phyloP scores from a whole-genome alignment of 2,888 invertebrate genomes.

The Sinotaia quadrata region DNA sequence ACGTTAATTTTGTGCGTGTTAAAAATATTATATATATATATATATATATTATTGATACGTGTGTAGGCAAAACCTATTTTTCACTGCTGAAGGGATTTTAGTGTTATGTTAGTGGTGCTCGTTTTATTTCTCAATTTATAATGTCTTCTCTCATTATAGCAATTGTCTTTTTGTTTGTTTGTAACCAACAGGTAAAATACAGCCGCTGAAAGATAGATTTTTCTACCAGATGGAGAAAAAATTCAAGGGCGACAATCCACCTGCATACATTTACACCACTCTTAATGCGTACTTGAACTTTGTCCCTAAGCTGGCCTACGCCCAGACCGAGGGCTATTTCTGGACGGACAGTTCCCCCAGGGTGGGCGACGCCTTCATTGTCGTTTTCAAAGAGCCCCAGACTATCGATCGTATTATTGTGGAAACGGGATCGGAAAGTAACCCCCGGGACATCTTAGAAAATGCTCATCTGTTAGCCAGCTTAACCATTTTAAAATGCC shows the following conservation, averaged over 20 bases:
- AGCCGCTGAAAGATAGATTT: conserved; percentile 51
- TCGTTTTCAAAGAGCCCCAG: conserved; percentile 64
- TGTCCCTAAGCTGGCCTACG: conserved; percentile 67
- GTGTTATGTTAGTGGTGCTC: too few relatives aligned
- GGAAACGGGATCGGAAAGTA: conserved; percentile 59
- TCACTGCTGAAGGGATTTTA: too few relatives aligned
- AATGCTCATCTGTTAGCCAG: conserved; percentile 59
- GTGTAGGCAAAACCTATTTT: too few relatives aligned
- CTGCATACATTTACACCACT: conserved; percentile 68
- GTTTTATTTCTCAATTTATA: too few relatives aligned
- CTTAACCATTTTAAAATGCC: conserved; percentile 40
- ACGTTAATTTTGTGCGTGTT: too few relatives aligned
- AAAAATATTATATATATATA: too few relatives aligned
- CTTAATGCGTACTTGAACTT: conserved; percentile 64
- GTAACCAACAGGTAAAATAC: conserved; percentile 44
- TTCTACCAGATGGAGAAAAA: conserved; percentile 49
- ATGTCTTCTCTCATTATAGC: too few relatives aligned
- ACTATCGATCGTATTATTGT: conserved; percentile 60
- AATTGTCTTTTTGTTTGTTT: too few relatives aligned
- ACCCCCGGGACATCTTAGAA: conserved; percentile 58
- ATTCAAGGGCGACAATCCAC: conserved; percentile 66
- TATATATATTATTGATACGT: too few relatives aligned
- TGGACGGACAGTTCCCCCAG: conserved; percentile 66
- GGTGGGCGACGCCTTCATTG: conserved; percentile 62
- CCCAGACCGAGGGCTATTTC: conserved; percentile 67